Evolutionary conservation across 64 coral and sea anemone genomes (phyloP).

Genomic region (Trachythela sp.): DNA sequence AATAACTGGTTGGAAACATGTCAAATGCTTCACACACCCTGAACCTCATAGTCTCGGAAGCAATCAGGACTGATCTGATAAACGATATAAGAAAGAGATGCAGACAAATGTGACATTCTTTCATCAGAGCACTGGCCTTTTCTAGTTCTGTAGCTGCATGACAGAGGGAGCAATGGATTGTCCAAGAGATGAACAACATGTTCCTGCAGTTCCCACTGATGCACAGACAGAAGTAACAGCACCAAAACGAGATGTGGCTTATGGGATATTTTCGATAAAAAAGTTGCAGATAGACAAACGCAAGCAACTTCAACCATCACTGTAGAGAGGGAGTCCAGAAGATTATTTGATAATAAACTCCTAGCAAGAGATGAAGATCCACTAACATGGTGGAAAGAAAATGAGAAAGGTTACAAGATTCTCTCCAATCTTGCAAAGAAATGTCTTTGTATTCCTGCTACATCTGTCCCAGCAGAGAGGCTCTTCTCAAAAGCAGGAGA

Average conservation of each 20-base stretch:
- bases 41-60: conserved; percentile 29
- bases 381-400: conserved; percentile 19
- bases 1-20: conserved; percentile 16
- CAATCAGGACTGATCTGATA: conserved; percentile 1
- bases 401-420: neutral
- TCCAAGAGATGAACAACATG: conserved; percentile 20
- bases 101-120: conserved; percentile 30
- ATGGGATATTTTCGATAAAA: conserved; percentile 33
- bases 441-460: conserved; percentile 23
- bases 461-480: conserved; percentile 13
- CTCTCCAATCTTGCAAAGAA: conserved; percentile 17
- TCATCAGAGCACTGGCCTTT: conserved; percentile 15
- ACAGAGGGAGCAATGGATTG: neutral
- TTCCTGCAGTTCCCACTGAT: conserved; percentile 15
- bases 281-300: conserved; percentile 8
- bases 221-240: neutral
- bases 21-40: conserved; percentile 4
- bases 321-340: conserved; percentile 11
- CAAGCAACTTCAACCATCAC: neutral
- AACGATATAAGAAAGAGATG: conserved; percentile 19
- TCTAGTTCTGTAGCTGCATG: neutral
- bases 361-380: conserved; percentile 21
- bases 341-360: conserved; percentile 19
- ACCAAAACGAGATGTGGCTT: neutral
- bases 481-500: conserved; percentile 33